Conservation (phyloP, 2,888 invertebrate genomes). For the Drosophila picticornis region DNA sequence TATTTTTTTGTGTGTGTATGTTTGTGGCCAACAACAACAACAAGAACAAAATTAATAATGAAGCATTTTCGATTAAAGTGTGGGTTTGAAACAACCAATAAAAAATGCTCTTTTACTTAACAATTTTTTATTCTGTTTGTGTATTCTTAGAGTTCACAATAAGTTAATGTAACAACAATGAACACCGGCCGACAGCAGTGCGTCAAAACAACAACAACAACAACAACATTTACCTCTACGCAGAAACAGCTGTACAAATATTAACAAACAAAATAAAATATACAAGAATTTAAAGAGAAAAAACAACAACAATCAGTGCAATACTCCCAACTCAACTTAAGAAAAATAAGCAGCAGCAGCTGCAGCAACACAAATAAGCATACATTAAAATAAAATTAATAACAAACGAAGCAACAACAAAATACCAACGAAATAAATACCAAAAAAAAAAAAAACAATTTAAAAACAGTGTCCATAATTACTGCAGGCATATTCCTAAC, state of each 20-base stretch:
- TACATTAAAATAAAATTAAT: conserved; percentile 7
- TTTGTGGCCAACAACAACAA: conserved; percentile 5
- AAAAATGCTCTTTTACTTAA: conserved; percentile 3
- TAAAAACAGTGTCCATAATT: conserved; percentile 6
- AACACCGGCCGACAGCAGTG: conserved; percentile 30
- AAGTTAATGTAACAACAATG: conserved; percentile 39
- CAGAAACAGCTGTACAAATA: conserved; percentile 73
- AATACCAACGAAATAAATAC: conserved; percentile 51
- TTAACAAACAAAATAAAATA: conserved; percentile 48
- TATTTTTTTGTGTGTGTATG: not conserved
- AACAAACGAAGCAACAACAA: conserved; percentile 23
- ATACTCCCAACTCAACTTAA: conserved; percentile 30
- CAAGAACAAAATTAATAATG: conserved; percentile 5
- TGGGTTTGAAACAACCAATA: conserved; percentile 3
- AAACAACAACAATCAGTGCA: conserved; percentile 34
- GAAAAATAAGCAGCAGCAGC: conserved; percentile 44
- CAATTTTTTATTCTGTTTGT: conserved; percentile 3
- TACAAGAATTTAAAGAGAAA: conserved; percentile 3
- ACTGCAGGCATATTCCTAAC: conserved; percentile 33
- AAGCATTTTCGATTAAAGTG: conserved; percentile 16
- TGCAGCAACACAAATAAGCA: conserved; percentile 41
- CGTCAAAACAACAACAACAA: conserved; percentile 47
- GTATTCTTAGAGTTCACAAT: conserved; percentile 34
- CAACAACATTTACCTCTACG: conserved; percentile 65
- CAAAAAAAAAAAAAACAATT: conserved; percentile 38